Evolutionary conservation across 1,140 invertebrate species (phyloP), one percentile per base, ranked within the genome.

Genomic region (Euwallacea similis): DNA sequence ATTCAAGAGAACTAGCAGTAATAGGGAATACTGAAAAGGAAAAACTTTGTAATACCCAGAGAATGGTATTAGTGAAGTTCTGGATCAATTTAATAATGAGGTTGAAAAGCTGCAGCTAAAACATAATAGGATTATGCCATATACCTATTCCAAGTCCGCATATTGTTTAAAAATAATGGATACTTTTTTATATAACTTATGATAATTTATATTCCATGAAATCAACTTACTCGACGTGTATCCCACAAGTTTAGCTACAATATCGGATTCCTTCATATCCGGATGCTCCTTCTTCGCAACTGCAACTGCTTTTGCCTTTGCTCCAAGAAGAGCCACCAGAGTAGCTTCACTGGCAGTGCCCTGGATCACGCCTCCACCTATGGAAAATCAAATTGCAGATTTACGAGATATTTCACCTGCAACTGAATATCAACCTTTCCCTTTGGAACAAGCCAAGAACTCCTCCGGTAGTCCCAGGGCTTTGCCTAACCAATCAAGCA

Each of bases 401-500:
- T 4, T 33, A 33, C 21, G 21, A 33, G 1, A 33, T 2, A 4
- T 2, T 33, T 33, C 4, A 33, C 21, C 21, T 33, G 4, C 21
- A 33, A 43, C 42, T 13, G 9, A 4, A 50, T 50, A n/a, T 47
- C 0, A 60, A 71, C 69, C 69, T 78, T 92, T 92, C 10, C 91
- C 91, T 0, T 92, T 90, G 8, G 88, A 91, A 70, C 88, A 87
- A 11, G 91, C 88, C 9, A 98, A 83, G 81, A 98, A 98, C 72
- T 90, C 87, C n/a, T 91, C 85, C 0, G 98, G 98, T 6, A 99
- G 83, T 7, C 93, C 89, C 42, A 99, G 79, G 88, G 98, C 93
- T 85, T 98, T 95, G 55, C 94, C 97, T 61, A 99, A 82, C 98
- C 98, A 99, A 83, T 99, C 95, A 78, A 98, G 82, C 90, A 98